Conservation (phyloP, 2,888 invertebrate species). For the Macrophya annulata region DNA sequence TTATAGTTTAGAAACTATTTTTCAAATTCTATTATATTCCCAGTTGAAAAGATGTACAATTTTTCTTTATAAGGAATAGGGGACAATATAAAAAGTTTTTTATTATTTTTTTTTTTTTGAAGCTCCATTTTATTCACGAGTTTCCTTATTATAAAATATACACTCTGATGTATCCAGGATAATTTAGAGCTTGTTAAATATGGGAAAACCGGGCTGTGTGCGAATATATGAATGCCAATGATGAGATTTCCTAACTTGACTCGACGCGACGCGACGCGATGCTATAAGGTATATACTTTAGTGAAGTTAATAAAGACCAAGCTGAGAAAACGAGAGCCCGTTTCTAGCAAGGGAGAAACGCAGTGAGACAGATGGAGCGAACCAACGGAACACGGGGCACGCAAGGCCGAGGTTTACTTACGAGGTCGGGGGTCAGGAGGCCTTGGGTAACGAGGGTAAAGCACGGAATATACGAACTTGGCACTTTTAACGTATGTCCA, state of each 20-base stretch:
- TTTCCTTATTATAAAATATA: neutral
- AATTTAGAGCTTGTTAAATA: conserved; percentile 60
- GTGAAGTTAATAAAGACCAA: conserved; percentile 66
- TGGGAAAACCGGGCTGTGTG: conserved; percentile 47
- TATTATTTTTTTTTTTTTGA: too few relatives aligned
- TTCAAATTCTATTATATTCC: neutral
- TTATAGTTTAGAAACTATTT: conserved; percentile 9
- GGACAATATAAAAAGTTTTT: too few relatives aligned
- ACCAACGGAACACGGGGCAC: conserved; percentile 40
- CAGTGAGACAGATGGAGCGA: neutral
- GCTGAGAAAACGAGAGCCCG: conserved; percentile 3
- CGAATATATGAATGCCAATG: conserved; percentile 72
- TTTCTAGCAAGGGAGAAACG: neutral
- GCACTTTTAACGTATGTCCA: conserved; percentile 27
- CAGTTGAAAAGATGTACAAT: too few relatives aligned
- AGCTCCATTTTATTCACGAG: neutral
- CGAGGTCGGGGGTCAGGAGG: conserved; percentile 56
- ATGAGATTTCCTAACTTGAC: conserved; percentile 62
- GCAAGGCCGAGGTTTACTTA: conserved; percentile 60
- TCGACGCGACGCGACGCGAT: neutral
- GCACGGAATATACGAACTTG: conserved; percentile 46
- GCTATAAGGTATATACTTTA: conserved; percentile 69
- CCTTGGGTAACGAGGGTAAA: conserved; percentile 51
- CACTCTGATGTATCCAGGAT: neutral
- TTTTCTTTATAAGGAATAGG: too few relatives aligned